These are phyloP conservation scores for Pyralis farinalis DNA, from an alignment of 2,888 invertebrate genomes.

Conservation along the genomic window DNA sequence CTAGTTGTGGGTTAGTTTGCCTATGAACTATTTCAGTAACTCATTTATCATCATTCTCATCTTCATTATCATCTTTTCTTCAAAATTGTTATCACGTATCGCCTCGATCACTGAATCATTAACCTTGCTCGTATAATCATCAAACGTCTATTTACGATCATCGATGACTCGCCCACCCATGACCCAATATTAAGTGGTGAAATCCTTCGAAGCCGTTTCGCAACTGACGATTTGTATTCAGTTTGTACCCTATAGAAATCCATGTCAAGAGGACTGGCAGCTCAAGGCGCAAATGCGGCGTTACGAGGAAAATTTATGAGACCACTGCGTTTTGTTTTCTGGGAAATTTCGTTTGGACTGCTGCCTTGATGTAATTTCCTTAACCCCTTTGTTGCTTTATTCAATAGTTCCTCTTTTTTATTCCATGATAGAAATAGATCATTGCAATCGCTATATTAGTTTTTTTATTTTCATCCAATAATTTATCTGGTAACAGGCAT, in stretches of 20 bases:
- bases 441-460: no score
- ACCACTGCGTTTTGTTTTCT: constrained; percentile 36
- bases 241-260: constrained; percentile 67
- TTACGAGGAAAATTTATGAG: constrained; percentile 68
- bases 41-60: no score
- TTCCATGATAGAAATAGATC: background rate
- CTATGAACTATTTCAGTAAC: no score
- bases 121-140: constrained; percentile 40
- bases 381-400: constrained; percentile 12
- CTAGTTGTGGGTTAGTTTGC: no score
- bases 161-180: constrained; percentile 53
- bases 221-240: constrained; percentile 73
- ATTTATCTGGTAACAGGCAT: no score
- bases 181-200: constrained; percentile 76
- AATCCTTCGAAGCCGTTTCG: constrained; percentile 67
- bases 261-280: constrained; percentile 74
- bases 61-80: background rate
- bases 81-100: constrained; percentile 2
- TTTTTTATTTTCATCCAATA: no score
- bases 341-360: constrained; percentile 36
- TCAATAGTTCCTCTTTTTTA: background rate
- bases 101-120: constrained; percentile 20
- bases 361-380: constrained; percentile 22
- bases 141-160: constrained; percentile 38
- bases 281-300: constrained; percentile 54